Conservation (phyloP, 1,140 invertebrate genomes). For the Akabosia matsudoensis region DNA sequence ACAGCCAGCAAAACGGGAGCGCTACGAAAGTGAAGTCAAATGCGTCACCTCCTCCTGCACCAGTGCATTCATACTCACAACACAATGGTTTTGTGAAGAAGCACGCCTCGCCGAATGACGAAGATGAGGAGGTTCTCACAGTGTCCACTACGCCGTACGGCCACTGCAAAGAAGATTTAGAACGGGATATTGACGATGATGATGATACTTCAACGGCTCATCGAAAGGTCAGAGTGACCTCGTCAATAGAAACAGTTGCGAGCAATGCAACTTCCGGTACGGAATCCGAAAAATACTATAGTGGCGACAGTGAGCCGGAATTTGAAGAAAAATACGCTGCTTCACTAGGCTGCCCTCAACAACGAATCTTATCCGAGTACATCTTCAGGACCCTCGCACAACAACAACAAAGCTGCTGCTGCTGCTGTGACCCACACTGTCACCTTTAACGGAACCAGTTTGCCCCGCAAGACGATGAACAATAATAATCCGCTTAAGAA, state of each 20-base stretch:
- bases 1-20: neutral
- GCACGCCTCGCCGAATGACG: constrained; percentile 8
- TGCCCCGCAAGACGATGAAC: neutral
- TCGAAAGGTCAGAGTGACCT: neutral
- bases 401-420: neutral
- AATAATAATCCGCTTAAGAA: neutral
- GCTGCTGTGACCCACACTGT: neutral
- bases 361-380: constrained; percentile 3
- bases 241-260: constrained; percentile 24
- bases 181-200: neutral
- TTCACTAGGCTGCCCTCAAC: neutral
- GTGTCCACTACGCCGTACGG: neutral
- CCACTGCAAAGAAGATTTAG: constrained; percentile 14
- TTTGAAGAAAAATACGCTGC: neutral
- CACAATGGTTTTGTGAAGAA: constrained; percentile 1
- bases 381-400: neutral
- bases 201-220: neutral
- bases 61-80: constrained; percentile 24
- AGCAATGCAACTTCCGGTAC: constrained; percentile 28
- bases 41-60: constrained; percentile 31
- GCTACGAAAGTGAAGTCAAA: neutral
- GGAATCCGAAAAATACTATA: constrained; percentile 45
- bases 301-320: constrained; percentile 45
- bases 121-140: constrained; percentile 34
- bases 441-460: neutral